Base-by-base conservation (phyloP, 2,113 vertebrate species). In the Tragelaphus strepsiceros region DNA sequence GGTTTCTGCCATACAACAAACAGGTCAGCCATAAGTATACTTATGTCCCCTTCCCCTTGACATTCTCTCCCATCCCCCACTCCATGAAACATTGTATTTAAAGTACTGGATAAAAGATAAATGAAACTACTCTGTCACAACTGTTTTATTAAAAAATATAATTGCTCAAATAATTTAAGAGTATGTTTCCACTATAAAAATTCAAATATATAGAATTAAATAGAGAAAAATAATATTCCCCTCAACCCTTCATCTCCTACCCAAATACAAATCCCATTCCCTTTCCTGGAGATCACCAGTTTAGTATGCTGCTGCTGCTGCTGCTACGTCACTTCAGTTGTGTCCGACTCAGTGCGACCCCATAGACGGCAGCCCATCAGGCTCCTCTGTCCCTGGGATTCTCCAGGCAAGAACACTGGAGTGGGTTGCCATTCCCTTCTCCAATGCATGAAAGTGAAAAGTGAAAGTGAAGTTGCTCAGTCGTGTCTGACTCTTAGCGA, bases 101-200 rank as follows among this genome's bases (percentile, higher is more conserved):
- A 78, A 78, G 14, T 51, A 81, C 10, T 54, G 17, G 54, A 30
- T 80, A 43, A 77, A 56, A 35, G 78, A 59, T 53, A 5, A 53
- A 58, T 88, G 12, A 94, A 85, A 92, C 43, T 32, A 88, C 13
- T 51, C 4, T 58, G 19, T 92, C 30, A 54, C 24, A 81, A 85
- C 80, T 74, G 81, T 53, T 92, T 89, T 92, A 78, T 94, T 82
- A 74, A 71, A 90, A 43, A 43, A 19, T 80, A 82, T 32, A 87
- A 67, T 49, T 87, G 89, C 80, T 81, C 22, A 91, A 80, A 54
- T 94, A 94, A 88, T 91, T 43, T 78, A 49, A 90, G 24, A 84
- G 58, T 35, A 67, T 91, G 16, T 22, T 51, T 90, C 26, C 43
- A 85, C 56, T 64, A 85, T 64, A 49, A 56, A 49, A 64, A 62